These are phyloP conservation scores for Solea senegalensis DNA, from an alignment of 2,113 vertebrate species.

Conservation along the genomic window DNA sequence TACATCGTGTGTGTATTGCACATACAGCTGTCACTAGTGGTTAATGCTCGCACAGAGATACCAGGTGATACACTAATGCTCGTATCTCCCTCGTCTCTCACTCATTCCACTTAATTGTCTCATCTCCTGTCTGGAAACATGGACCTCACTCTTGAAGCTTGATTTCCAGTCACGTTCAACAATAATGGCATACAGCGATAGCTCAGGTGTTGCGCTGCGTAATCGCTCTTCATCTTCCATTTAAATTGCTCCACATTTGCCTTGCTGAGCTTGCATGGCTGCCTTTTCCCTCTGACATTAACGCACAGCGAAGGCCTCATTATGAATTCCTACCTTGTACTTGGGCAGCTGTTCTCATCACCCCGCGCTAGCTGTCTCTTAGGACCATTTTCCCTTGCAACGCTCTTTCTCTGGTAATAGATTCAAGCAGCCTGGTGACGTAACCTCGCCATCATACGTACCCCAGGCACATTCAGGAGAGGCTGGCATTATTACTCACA, in stretches of 20 bases:
- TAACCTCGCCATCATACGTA: constrained; percentile 54
- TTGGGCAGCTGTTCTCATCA: constrained; percentile 71
- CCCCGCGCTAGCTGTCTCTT: constrained; percentile 49
- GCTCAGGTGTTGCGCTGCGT: constrained; percentile 36
- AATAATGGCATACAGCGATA: constrained; percentile 19
- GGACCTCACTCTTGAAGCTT: constrained; percentile 20
- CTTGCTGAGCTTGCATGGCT: constrained; percentile 57
- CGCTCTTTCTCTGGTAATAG: constrained; percentile 61
- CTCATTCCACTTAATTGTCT: constrained; percentile 32
- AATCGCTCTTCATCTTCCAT: constrained; percentile 67
- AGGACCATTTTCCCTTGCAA: constrained; percentile 26
- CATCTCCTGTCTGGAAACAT: constrained; percentile 28
- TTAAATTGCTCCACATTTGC: constrained; percentile 44
- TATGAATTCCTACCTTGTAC: constrained; percentile 72
- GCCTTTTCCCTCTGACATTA: constrained; percentile 64
- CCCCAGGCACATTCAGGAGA: constrained; percentile 64
- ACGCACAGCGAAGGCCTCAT: constrained; percentile 62
- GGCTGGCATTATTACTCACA: constrained; percentile 71
- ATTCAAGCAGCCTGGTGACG: constrained; percentile 73
- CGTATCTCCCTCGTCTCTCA: constrained; percentile 28
- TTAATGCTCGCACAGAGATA: constrained; percentile 30
- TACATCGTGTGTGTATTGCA: constrained; percentile 43
- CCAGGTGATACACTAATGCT: constrained; percentile 22
- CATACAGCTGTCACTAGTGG: constrained; percentile 49
- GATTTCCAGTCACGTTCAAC: constrained; percentile 47